A percentile compares a stretch with the other conserved stretches of the same genome.
Evolutionary conservation across 2,797 vertebrate genomes (phyloP).

Genomic region (Podargus strigoides): DNA sequence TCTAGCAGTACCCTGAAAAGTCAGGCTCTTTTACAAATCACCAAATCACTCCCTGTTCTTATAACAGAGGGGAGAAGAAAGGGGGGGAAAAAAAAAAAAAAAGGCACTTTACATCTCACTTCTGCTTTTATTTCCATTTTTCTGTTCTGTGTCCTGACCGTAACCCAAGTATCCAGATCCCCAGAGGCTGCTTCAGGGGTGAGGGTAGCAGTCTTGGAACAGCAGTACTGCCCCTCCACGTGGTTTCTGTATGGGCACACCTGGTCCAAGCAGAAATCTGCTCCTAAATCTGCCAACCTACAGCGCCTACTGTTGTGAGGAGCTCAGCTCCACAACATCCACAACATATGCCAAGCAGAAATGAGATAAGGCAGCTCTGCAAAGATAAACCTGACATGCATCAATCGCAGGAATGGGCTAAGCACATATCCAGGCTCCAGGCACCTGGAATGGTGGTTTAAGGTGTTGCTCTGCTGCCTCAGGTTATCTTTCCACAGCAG

Average conservation of each 20-base stretch:
- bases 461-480: rapidly evolving
- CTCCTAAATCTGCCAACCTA: not conserved
- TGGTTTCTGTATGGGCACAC: not conserved
- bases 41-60: not conserved
- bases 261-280: not conserved
- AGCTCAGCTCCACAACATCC: not conserved
- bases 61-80: not conserved
- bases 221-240: not conserved
- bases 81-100: too few relatives aligned
- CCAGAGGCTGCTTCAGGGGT: not conserved
- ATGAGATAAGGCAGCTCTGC: not conserved
- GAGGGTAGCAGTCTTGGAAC: not conserved
- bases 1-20: not conserved
- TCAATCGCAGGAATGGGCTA: not conserved
- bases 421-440: not conserved
- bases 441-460: not conserved
- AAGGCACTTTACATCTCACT: not conserved
- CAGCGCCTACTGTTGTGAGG: not conserved
- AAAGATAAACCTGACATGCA: not conserved
- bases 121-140: not conserved
- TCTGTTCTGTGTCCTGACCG: not conserved
- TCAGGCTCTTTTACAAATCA: not conserved
- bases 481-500: not conserved
- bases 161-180: not conserved
- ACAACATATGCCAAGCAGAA: not conserved